These are phyloP conservation scores for Aphodius sticticus DNA, from an alignment of 2,888 invertebrate genomes.

Conservation along the genomic window DNA sequence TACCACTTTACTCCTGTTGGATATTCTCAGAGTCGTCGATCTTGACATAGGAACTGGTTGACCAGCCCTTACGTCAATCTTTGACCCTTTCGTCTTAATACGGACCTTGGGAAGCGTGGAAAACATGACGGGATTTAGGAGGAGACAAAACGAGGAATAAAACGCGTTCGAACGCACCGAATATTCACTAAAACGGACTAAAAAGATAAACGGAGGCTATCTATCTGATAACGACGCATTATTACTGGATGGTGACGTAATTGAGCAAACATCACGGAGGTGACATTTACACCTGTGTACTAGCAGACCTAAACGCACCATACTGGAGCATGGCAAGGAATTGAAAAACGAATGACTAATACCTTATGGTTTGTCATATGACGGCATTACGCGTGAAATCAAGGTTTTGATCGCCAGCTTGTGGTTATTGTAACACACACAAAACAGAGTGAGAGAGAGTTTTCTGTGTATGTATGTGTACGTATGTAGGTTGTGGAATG, in stretches of 20 bases:
- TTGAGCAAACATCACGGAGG: constrained; percentile 26
- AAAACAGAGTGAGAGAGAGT: too few species aligned
- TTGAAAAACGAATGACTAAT: background rate
- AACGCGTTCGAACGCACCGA: background rate
- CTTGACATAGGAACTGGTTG: constrained; percentile 44
- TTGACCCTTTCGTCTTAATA: constrained; percentile 53
- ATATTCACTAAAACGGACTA: background rate
- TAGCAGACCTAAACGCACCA: background rate
- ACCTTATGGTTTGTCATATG: background rate
- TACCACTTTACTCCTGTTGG: constrained; percentile 60
- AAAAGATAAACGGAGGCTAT: background rate
- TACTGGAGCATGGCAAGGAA: background rate
- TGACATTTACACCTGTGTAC: constrained; percentile 7
- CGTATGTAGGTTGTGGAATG: too few species aligned
- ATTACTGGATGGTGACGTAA: constrained; percentile 45
- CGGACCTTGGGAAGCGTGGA: constrained; percentile 54
- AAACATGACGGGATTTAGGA: background rate
- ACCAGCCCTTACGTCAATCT: constrained; percentile 47
- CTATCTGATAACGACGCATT: constrained; percentile 30
- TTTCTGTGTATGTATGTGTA: too few species aligned
- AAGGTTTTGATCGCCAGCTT: too few species aligned
- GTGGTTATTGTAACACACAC: too few species aligned
- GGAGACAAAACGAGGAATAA: background rate
- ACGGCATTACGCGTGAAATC: too few species aligned
- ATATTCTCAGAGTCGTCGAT: constrained; percentile 44